Conservation (phyloP, 2,797 vertebrate genomes). For the Enteromius thamalakanensis region DNA sequence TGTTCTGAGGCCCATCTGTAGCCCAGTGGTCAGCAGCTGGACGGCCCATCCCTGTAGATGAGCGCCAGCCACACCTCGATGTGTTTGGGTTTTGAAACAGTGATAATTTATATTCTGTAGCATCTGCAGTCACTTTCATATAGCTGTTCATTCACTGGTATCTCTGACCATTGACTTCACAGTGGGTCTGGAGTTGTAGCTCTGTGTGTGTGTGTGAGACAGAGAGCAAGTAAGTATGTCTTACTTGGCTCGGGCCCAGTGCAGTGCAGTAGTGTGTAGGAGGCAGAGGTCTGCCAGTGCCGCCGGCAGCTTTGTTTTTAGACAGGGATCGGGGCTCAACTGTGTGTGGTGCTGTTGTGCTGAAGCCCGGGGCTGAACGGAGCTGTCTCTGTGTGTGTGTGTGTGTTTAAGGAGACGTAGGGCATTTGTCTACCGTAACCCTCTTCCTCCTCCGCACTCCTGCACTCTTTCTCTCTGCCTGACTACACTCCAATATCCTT, state of each 20-base stretch:
- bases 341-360: conserved; percentile 62
- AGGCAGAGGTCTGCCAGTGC: conserved; percentile 59
- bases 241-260: conserved; percentile 51
- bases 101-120: conserved; percentile 36
- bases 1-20: conserved; percentile 57
- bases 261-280: conserved; percentile 60
- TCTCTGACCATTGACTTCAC: conserved; percentile 37
- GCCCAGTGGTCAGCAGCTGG: conserved; percentile 67
- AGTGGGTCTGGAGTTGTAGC: conserved; percentile 35
- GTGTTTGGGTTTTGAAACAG: conserved; percentile 12
- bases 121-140: conserved; percentile 23
- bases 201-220: conserved; percentile 6
- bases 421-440: conserved; percentile 58
- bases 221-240: conserved; percentile 48
- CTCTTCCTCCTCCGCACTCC: conserved; percentile 56
- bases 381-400: conserved; percentile 49
- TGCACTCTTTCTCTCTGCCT: conserved; percentile 58
- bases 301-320: conserved; percentile 61
- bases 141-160: conserved; percentile 37
- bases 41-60: conserved; percentile 41
- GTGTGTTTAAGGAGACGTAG: conserved; percentile 51
- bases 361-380: conserved; percentile 61
- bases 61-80: conserved; percentile 36
- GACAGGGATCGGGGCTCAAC: conserved; percentile 55
- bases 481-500: conserved; percentile 65